These are phyloP conservation scores for Neoniphon sammara DNA, from an alignment of 2,797 vertebrate species.

Conservation along the genomic window DNA sequence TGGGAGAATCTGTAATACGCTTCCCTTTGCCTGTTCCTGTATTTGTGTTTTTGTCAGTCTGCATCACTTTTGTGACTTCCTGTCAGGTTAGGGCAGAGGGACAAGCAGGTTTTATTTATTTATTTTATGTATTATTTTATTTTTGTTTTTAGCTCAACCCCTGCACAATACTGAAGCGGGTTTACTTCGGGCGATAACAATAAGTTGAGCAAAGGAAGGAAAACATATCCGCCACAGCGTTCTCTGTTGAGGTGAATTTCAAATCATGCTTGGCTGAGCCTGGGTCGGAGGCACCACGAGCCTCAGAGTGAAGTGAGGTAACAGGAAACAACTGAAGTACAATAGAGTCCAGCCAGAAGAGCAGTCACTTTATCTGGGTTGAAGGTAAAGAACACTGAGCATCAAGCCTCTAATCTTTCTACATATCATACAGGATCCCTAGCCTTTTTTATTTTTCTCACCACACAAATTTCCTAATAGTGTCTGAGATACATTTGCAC, in stretches of 20 bases:
- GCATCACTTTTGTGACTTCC: slow-evolving; percentile 44
- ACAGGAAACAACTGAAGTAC: slow-evolving; percentile 21
- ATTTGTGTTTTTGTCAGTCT: slow-evolving; percentile 43
- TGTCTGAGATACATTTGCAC: neutral
- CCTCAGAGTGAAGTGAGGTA: slow-evolving; percentile 35
- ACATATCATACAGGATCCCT: neutral
- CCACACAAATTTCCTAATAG: neutral
- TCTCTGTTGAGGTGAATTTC: slow-evolving; percentile 45
- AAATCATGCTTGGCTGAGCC: slow-evolving; percentile 49
- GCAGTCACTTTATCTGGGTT: slow-evolving; percentile 31
- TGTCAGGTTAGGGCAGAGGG: slow-evolving; percentile 46
- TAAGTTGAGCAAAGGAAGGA: slow-evolving; percentile 23
- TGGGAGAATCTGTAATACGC: slow-evolving; percentile 22
- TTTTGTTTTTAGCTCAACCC: slow-evolving; percentile 7
- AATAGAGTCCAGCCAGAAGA: neutral
- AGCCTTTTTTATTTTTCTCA: too few species aligned
- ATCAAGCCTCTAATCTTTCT: neutral
- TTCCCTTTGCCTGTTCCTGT: slow-evolving; percentile 11
- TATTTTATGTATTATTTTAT: too few species aligned
- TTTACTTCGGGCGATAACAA: slow-evolving; percentile 47
- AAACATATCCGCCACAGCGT: slow-evolving; percentile 25
- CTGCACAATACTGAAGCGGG: slow-evolving; percentile 1
- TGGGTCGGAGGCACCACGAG: slow-evolving; percentile 39
- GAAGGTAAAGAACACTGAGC: slow-evolving; percentile 18
- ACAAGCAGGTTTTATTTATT: neutral